Evolutionary conservation across 2,888 invertebrate species (phyloP).

Genomic region (Euproctis similis): DNA sequence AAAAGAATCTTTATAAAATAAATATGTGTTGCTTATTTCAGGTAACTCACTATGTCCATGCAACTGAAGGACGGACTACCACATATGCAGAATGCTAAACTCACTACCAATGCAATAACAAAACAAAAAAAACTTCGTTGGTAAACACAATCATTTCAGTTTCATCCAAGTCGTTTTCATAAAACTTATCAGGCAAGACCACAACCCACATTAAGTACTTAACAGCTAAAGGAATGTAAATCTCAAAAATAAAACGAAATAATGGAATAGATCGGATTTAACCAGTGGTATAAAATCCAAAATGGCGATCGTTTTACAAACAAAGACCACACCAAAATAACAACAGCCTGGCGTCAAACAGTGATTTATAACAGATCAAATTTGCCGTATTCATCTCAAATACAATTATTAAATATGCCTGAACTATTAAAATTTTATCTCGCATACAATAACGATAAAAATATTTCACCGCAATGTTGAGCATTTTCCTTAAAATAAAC

Average conservation of each 20-base stretch:
- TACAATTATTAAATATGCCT: constrained; percentile 3
- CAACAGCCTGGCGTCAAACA: constrained; percentile 2
- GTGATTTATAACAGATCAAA: constrained; percentile 4
- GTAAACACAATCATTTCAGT: constrained; percentile 68
- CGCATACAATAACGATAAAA: constrained; percentile 25
- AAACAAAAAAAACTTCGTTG: constrained; percentile 67
- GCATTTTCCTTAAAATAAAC: constrained; percentile 31
- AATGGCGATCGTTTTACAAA: too few relatives aligned
- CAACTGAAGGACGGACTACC: constrained; percentile 47
- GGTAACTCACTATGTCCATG: constrained; percentile 69
- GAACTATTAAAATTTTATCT: constrained; percentile 15
- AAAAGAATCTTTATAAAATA: constrained; percentile 65
- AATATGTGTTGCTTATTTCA: constrained; percentile 63
- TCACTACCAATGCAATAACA: constrained; percentile 57
- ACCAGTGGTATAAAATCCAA: too few relatives aligned
- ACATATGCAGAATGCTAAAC: constrained; percentile 32
- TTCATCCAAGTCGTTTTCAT: constrained; percentile 67
- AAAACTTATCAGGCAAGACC: constrained; percentile 77
- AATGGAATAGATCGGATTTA: constrained; percentile 49
- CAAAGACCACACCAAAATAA: too few relatives aligned
- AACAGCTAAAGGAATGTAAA: constrained; percentile 72
- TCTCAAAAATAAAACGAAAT: constrained; percentile 42
- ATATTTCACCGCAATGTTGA: constrained; percentile 31
- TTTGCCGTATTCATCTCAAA: constrained; percentile 7
- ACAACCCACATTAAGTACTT: constrained; percentile 77